phyloP scores from a whole-genome alignment of 1,140 invertebrate genomes.

The Fopius arisanus region DNA sequence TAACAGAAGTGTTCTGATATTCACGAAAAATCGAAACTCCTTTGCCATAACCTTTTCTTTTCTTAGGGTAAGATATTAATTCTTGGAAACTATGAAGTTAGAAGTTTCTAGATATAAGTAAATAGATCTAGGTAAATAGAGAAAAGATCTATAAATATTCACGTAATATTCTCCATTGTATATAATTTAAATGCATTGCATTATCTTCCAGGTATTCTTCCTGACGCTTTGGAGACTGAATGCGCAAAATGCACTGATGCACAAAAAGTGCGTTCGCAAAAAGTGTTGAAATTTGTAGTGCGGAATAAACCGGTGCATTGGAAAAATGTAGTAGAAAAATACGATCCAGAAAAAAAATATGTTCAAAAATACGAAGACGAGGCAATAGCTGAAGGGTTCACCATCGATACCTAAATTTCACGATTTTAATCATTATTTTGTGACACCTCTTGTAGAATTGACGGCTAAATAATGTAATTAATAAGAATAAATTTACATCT shows the following conservation, averaged over 20 bases:
- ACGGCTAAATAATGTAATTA: too few species aligned
- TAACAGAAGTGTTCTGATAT: too few species aligned
- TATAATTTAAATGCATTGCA: constrained; percentile 12
- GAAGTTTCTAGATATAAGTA: too few species aligned
- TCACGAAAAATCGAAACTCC: too few species aligned
- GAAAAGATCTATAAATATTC: not conserved
- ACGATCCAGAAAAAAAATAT: constrained; percentile 69
- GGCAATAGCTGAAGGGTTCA: constrained; percentile 49
- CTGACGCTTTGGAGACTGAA: constrained; percentile 70
- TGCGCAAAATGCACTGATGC: constrained; percentile 71
- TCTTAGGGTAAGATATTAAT: too few species aligned
- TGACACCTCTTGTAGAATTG: too few species aligned
- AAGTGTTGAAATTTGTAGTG: constrained; percentile 65
- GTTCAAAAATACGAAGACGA: constrained; percentile 66
- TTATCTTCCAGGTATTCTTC: constrained; percentile 62
- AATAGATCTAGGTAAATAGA: too few species aligned
- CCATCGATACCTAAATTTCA: not conserved
- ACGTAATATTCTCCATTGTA: not conserved
- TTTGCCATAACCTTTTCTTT: too few species aligned
- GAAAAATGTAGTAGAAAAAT: constrained; percentile 67
- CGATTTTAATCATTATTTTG: too few species aligned
- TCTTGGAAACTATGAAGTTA: too few species aligned
- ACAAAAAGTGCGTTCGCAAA: constrained; percentile 66
- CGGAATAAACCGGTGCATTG: constrained; percentile 69
- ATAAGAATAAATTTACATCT: too few species aligned